A percentile compares a stretch with the other conserved stretches of the same genome.
phyloP scores from a whole-genome alignment of 2,888 invertebrate species.

The Heliconius ismenius region DNA sequence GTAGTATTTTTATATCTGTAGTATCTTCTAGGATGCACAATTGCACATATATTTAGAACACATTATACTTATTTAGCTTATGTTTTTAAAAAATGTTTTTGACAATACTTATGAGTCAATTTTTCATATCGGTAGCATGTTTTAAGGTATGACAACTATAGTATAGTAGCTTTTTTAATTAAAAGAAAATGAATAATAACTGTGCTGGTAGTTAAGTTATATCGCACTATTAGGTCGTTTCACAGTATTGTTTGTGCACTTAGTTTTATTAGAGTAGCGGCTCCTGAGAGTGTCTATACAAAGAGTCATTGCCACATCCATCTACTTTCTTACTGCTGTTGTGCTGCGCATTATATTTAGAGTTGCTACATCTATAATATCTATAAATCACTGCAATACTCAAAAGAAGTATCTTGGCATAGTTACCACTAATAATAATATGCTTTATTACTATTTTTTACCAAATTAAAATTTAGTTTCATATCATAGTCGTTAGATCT shows the following conservation, averaged over 20 bases:
- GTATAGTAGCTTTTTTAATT: constrained; percentile 32
- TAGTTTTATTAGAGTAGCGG: constrained; percentile 42
- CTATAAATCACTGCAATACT: not conserved
- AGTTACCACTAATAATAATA: not conserved
- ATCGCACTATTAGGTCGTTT: constrained; percentile 17
- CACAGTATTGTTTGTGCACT: constrained; percentile 39
- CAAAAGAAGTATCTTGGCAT: not conserved
- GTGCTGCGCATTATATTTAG: not conserved
- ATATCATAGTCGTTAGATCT: not conserved
- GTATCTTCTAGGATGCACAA: not conserved
- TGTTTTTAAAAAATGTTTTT: not conserved
- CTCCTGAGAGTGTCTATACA: constrained; percentile 35
- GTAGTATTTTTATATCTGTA: constrained; percentile 24
- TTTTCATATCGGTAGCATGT: not conserved
- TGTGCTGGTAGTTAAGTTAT: not conserved
- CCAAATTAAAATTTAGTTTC: too few species aligned
- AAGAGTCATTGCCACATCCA: not conserved
- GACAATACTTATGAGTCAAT: not conserved
- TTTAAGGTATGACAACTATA: not conserved
- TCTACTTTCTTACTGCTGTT: not conserved
- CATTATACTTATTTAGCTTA: not conserved
- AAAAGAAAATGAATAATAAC: constrained; percentile 22
- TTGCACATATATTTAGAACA: not conserved
- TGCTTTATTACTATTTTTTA: not conserved
- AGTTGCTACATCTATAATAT: constrained; percentile 5